phyloP scores from a whole-genome alignment of 1,140 invertebrate genomes.

The Atta texana region DNA sequence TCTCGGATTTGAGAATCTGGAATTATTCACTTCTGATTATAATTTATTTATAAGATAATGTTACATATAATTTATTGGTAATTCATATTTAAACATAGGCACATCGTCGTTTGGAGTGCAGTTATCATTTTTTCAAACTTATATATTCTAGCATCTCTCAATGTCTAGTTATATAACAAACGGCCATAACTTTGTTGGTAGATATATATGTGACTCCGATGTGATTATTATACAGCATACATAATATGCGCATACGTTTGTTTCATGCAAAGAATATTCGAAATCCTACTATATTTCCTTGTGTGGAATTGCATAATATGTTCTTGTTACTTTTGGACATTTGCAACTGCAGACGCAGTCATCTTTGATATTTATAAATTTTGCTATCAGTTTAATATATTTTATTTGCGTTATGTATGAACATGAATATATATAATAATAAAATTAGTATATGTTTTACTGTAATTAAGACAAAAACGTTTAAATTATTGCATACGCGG shows the following conservation, averaged over 20 bases:
- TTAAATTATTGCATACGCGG: background rate
- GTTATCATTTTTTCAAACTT: background rate
- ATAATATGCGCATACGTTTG: slow-evolving; percentile 31
- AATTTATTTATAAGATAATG: background rate
- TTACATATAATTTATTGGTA: background rate
- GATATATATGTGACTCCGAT: background rate
- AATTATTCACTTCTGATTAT: background rate
- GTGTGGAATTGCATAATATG: background rate
- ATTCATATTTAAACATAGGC: background rate
- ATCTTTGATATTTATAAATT: background rate
- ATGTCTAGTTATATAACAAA: background rate
- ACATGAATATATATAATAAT: background rate
- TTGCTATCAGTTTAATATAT: background rate
- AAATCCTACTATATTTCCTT: slow-evolving; percentile 3
- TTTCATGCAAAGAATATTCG: background rate
- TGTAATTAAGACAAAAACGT: background rate
- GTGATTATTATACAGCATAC: slow-evolving; percentile 24
- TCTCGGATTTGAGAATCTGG: background rate
- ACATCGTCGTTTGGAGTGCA: background rate
- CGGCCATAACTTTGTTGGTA: background rate
- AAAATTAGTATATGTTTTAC: slow-evolving; percentile 5
- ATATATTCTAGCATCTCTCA: background rate
- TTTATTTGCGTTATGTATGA: background rate
- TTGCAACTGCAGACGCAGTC: background rate
- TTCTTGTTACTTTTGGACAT: background rate